Base-by-base conservation (phyloP, 1,140 invertebrate genomes). In the Pentalonia nigronervosa region DNA sequence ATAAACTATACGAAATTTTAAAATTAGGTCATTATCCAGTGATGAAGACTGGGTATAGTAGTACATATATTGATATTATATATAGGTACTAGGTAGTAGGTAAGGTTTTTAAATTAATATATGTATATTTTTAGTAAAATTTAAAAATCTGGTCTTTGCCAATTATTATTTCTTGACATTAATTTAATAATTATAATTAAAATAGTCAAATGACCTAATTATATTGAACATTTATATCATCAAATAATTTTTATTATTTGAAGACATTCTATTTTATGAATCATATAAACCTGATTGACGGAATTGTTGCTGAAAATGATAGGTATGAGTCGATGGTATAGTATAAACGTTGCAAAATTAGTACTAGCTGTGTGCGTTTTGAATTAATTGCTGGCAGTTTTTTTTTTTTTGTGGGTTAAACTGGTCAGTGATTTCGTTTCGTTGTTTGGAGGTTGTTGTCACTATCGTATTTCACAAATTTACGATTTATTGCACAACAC, bases 391-490 rank as follows among this genome's bases (percentile, higher is more conserved):
- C 21, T 3, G 81, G 36, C 1, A 21, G 81, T 83, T 83, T 41
- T 83, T 67, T 83, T 83, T 41, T 83, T 83, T 83, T 83, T 8
- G 36, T 34, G 21, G 20, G 81, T 41, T 34, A 23, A 83, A 83
- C 34, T 83, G 21, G 81, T 83, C 81, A 11, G 36, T 36, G 81
- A 21, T 83, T 83, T 83, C 36, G 21, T 41, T 83, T 34, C 21
- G 60, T 67, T n/a, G 30, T 83, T n/a, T 36, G 34, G 76, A 83
- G 81, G 36, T 83, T 36, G 81, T 41, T 41, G 81, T 83, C 81
- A 23, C 21, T 83, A 76, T 76, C 36, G 81, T 83, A 83, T 83
- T 83, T 36, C 81, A 83, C 81, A 83, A 83, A 83, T 83, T 41
- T 41, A 41, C 81, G 34, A 83, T 41, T 83, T 83, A 76, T 76